Percentiles rank a stretch among this genome's conserved stretches.
Conservation (phyloP, 2,797 vertebrate genomes). For the Hemibagrus guttatus region DNA sequence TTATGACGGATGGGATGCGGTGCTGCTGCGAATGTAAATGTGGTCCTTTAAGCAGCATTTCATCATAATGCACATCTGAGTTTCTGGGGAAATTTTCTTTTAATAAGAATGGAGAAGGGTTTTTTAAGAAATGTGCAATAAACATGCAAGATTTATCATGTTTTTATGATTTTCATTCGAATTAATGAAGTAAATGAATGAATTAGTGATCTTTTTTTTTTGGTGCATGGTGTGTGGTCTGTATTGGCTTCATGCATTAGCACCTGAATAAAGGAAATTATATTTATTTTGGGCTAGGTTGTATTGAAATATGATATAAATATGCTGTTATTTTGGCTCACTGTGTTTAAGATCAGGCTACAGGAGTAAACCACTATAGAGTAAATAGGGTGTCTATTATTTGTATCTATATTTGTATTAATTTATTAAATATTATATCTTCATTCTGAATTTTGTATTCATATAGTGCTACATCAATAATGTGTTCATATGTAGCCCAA, state of each 20-base stretch:
- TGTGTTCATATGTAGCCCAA: not conserved
- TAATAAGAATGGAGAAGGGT: not conserved
- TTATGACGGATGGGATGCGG: not conserved
- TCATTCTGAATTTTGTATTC: not conserved
- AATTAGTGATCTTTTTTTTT: not conserved
- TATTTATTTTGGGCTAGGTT: not conserved
- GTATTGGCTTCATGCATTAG: not conserved
- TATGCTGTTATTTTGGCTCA: not conserved
- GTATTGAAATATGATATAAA: no score
- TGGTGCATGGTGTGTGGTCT: not conserved
- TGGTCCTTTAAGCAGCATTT: not conserved
- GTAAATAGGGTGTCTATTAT: not conserved
- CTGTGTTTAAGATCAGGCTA: not conserved
- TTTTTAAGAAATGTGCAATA: not conserved
- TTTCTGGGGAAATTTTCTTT: not conserved
- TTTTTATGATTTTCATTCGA: not conserved
- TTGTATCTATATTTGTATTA: not conserved
- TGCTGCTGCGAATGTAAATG: not conserved
- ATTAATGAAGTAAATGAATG: not conserved
- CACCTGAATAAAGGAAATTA: not conserved
- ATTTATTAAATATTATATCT: not conserved
- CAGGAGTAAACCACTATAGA: not conserved
- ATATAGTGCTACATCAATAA: not conserved
- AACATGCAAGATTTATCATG: not conserved
- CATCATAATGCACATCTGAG: not conserved